These are phyloP conservation scores for Eustalomyia histrio DNA, from an alignment of 2,888 invertebrate species.

Conservation along the genomic window DNA sequence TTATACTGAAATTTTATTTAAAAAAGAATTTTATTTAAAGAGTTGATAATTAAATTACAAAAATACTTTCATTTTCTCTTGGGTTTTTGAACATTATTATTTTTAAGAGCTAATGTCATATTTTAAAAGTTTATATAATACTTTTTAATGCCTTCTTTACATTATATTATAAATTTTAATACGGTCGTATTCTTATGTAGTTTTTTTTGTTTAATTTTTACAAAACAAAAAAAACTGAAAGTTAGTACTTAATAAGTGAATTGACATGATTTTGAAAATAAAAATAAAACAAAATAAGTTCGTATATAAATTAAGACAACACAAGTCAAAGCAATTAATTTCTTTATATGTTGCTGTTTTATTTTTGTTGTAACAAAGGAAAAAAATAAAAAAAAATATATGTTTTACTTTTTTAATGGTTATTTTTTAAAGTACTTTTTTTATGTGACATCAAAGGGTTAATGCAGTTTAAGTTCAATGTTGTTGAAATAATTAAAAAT, in stretches of 20 bases:
- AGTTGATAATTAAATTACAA: too few relatives aligned
- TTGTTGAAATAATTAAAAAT: conserved; percentile 57
- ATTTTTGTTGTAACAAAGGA: conserved; percentile 36
- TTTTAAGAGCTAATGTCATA: too few relatives aligned
- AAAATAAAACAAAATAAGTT: not conserved
- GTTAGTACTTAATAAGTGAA: not conserved
- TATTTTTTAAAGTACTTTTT: conserved; percentile 50
- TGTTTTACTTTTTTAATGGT: conserved; percentile 40
- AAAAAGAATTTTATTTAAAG: too few relatives aligned
- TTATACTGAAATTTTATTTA: too few relatives aligned
- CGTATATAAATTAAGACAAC: not conserved
- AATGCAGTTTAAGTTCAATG: conserved; percentile 67
- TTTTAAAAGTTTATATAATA: not conserved
- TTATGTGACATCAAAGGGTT: conserved; percentile 59
- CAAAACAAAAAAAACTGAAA: not conserved
- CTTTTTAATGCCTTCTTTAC: not conserved
- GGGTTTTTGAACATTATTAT: too few relatives aligned
- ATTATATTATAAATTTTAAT: not conserved
- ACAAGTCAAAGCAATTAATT: conserved; percentile 62
- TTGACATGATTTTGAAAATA: conserved; percentile 7
- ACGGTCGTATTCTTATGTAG: not conserved
- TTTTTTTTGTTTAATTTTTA: not conserved
- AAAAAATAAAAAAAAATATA: conserved; percentile 52
- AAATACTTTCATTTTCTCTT: too few relatives aligned
- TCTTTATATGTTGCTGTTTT: conserved; percentile 18